Percentiles rank a stretch among this genome's conserved stretches.
Evolutionary conservation across 2,113 vertebrate species (phyloP).

Genomic region (Psammodynastes pulverulentus): DNA sequence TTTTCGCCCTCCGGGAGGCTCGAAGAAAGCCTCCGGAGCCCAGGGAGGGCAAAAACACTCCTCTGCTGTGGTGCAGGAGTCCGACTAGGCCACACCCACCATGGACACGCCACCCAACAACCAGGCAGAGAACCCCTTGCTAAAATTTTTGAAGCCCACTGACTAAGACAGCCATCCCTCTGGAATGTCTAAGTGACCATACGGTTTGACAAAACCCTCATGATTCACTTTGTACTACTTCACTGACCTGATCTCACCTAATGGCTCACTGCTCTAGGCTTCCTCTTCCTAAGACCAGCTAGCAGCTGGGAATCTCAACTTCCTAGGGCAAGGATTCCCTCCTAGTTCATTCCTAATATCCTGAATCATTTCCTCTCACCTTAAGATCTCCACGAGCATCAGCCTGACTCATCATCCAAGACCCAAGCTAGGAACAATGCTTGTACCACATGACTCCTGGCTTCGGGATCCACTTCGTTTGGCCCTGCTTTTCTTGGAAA

Average conservation of each 20-base stretch:
- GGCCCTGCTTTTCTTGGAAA: background rate
- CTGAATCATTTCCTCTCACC: constrained; percentile 20
- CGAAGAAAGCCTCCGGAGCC: too few relatives aligned
- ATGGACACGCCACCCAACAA: too few relatives aligned
- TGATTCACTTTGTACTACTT: background rate
- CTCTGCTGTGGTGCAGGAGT: too few relatives aligned
- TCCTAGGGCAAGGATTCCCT: background rate
- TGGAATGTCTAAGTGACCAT: background rate
- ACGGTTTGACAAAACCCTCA: background rate
- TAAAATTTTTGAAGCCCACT: too few relatives aligned
- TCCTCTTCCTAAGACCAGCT: background rate
- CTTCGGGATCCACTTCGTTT: background rate
- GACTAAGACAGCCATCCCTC: background rate
- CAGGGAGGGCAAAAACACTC: too few relatives aligned
- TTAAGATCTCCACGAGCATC: constrained; percentile 1
- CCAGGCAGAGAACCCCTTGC: too few relatives aligned
- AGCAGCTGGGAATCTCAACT: background rate
- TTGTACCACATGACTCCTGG: background rate
- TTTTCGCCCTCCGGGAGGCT: too few relatives aligned
- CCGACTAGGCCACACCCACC: too few relatives aligned
- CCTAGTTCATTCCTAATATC: background rate
- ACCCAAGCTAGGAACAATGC: background rate
- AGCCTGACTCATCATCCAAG: background rate
- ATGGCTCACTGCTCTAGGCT: background rate
- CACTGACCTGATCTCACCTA: background rate